Evolutionary conservation across 2,797 vertebrate genomes (phyloP).

Genomic region (Argentina silus): DNA sequence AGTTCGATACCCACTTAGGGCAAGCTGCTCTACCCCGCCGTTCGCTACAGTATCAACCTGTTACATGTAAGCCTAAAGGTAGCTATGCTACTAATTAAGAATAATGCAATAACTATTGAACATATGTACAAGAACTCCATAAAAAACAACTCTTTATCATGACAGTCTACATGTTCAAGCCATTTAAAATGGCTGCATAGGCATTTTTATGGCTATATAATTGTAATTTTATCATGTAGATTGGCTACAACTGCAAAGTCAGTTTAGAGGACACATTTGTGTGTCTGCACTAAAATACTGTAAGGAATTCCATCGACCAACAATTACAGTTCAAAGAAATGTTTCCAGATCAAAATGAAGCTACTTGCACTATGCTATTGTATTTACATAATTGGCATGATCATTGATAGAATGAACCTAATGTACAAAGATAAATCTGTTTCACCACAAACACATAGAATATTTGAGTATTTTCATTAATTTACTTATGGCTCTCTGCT

Average conservation of each 20-base stretch:
- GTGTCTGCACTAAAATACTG: conserved; percentile 1
- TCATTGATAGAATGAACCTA: background rate
- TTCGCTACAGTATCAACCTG: too few relatives aligned
- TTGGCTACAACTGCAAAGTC: conserved; percentile 8
- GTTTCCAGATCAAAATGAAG: background rate
- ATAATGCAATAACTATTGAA: too few relatives aligned
- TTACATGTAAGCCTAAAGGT: too few relatives aligned
- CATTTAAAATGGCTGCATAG: conserved; percentile 58
- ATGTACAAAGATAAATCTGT: background rate
- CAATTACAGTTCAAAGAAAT: background rate
- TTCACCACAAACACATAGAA: background rate
- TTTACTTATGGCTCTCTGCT: conserved; percentile 1
- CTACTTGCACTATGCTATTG: background rate
- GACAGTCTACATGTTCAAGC: conserved; percentile 24
- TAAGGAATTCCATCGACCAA: background rate
- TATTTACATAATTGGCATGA: background rate
- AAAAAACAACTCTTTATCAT: too few relatives aligned
- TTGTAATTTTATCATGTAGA: background rate
- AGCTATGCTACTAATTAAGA: too few relatives aligned
- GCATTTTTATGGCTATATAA: conserved; percentile 11
- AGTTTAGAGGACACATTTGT: conserved; percentile 16
- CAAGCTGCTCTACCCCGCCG: too few relatives aligned
- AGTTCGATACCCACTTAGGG: too few relatives aligned
- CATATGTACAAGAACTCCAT: too few relatives aligned
- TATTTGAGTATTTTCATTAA: background rate